A percentile compares a stretch with the other conserved stretches of the same genome.
phyloP scores from a whole-genome alignment of 2,888 invertebrate species.

The Timandra comae region DNA sequence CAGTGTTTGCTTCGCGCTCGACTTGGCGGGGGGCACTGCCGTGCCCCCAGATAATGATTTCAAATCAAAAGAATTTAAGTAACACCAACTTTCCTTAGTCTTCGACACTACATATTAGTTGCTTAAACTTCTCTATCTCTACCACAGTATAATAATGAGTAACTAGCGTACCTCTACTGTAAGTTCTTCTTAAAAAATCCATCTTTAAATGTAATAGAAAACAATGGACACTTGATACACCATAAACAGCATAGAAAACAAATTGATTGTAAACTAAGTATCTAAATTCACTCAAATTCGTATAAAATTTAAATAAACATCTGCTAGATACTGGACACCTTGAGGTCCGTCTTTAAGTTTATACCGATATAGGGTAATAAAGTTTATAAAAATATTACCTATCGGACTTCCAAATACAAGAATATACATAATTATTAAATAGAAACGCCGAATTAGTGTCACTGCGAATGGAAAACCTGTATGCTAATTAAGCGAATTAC shows the following conservation, averaged over 20 bases:
- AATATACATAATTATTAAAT: constrained; percentile 55
- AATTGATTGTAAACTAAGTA: constrained; percentile 14
- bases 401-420: constrained; percentile 38
- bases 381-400: constrained; percentile 48
- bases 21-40: no score
- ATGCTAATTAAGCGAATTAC: constrained; percentile 55
- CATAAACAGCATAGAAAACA: constrained; percentile 6
- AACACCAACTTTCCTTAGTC: no score
- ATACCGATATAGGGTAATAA: constrained; percentile 49
- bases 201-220: no score
- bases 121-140: no score
- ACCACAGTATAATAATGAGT: no score
- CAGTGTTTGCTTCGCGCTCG: no score
- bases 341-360: constrained; percentile 51
- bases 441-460: constrained; percentile 53
- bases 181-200: no score
- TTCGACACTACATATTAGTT: no score
- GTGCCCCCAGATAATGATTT: no score
- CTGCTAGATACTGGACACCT: constrained; percentile 43
- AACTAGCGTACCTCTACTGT: no score
- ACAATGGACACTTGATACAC: constrained; percentile 1
- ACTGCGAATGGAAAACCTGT: constrained; percentile 56
- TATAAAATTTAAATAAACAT: constrained; percentile 33
- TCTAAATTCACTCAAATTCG: constrained; percentile 24
- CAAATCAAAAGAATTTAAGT: no score